Evolutionary conservation across 2,797 vertebrate species (phyloP).

Genomic region (Pygocentrus nattereri): DNA sequence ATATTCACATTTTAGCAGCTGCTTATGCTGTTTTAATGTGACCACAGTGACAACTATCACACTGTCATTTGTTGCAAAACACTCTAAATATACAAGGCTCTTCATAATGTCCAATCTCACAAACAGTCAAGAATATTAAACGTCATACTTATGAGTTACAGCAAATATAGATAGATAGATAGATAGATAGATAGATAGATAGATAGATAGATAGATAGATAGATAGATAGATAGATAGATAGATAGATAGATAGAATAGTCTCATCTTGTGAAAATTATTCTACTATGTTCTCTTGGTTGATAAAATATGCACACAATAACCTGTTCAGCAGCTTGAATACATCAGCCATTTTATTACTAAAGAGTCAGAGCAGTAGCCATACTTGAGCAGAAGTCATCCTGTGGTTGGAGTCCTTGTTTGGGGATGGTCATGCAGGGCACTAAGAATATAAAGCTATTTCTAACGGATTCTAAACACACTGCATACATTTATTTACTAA

Average conservation of each 20-base stretch:
- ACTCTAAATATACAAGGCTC: not conserved
- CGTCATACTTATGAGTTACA: not conserved
- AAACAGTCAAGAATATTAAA: slow-evolving; percentile 1
- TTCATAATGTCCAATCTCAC: not conserved
- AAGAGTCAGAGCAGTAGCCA: not conserved
- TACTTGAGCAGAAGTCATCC: too few relatives aligned
- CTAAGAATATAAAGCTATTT: not conserved
- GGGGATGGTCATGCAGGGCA: not conserved
- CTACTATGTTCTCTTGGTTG: not conserved
- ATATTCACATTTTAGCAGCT: not conserved
- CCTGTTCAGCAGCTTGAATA: not conserved
- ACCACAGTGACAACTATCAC: not conserved
- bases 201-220: too few relatives aligned
- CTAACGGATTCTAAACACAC: not conserved
- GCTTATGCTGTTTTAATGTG: not conserved
- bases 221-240: too few relatives aligned
- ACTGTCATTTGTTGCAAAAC: not conserved
- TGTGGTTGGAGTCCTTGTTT: not conserved
- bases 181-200: too few relatives aligned
- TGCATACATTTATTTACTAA: not conserved
- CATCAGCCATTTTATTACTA: not conserved
- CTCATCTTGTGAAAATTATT: not conserved
- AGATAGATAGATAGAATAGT: too few relatives aligned
- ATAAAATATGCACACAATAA: not conserved
- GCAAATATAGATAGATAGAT: too few relatives aligned